These are phyloP conservation scores for Nycticorax nycticorax DNA, from an alignment of 2,113 vertebrate species.

Conservation along the genomic window DNA sequence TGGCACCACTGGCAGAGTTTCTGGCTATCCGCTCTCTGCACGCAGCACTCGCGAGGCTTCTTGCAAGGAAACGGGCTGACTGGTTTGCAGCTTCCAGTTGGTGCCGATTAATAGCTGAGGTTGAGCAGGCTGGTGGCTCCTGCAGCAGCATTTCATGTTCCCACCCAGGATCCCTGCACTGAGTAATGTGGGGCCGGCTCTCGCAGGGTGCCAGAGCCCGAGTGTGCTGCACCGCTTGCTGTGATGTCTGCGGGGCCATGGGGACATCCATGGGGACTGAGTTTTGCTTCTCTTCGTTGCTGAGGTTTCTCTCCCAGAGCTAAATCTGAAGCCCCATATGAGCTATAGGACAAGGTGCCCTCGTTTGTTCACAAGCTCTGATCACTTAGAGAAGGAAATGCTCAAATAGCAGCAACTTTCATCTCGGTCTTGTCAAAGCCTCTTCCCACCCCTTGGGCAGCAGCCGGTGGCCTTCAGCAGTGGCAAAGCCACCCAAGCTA, in stretches of 20 bases:
- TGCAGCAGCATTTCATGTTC: neutral
- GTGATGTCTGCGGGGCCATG: rapidly evolving
- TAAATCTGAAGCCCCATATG: neutral
- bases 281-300: neutral
- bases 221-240: rapidly evolving
- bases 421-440: neutral
- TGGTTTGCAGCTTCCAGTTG: neutral
- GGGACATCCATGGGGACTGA: neutral
- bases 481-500: neutral
- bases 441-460: neutral
- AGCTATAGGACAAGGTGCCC: neutral
- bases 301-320: neutral
- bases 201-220: neutral
- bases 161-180: neutral
- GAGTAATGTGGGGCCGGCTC: neutral
- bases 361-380: neutral
- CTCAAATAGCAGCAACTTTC: neutral
- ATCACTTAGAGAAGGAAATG: neutral
- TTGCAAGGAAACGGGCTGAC: neutral
- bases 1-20: neutral
- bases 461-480: rapidly evolving
- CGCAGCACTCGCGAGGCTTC: neutral
- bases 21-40: neutral
- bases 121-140: neutral
- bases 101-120: neutral